These are phyloP conservation scores for Lordiphosa collinella DNA, from an alignment of 1,140 invertebrate species.

Conservation along the genomic window DNA sequence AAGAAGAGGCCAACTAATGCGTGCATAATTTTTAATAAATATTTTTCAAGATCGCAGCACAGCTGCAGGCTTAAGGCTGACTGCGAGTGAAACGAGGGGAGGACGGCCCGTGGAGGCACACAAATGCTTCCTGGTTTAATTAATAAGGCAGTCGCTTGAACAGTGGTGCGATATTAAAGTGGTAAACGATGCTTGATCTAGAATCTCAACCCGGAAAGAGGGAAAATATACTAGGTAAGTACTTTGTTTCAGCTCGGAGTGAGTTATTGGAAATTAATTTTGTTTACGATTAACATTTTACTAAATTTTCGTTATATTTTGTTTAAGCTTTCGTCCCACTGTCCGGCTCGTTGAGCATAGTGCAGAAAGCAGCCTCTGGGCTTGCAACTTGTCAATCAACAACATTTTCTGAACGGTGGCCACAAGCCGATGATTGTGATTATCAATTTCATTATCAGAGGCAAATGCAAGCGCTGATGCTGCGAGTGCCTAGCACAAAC, in stretches of 20 bases:
- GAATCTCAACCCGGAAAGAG: too few species aligned
- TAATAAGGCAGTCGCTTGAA: conserved; percentile 39
- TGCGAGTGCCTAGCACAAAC: conserved; percentile 25
- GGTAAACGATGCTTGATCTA: background rate
- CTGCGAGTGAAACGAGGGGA: background rate
- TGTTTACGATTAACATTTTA: too few species aligned
- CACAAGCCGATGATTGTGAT: conserved; percentile 51
- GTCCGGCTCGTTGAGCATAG: conserved; percentile 2
- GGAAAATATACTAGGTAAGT: too few species aligned
- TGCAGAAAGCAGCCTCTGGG: conserved; percentile 13
- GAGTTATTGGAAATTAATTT: too few species aligned
- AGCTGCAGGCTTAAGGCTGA: conserved; percentile 31
- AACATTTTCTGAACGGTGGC: conserved; percentile 41
- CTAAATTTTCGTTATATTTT: background rate
- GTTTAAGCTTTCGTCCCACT: background rate
- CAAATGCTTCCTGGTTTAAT: conserved; percentile 73
- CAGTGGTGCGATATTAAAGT: background rate
- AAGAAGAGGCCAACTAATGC: conserved; percentile 47
- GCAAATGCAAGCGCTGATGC: conserved; percentile 12
- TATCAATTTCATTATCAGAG: conserved; percentile 52
- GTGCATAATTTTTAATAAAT: conserved; percentile 78
- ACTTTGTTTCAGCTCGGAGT: too few species aligned
- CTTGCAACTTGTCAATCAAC: conserved; percentile 64
- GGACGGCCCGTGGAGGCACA: conserved; percentile 25
- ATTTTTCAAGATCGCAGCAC: conserved; percentile 66